A percentile compares a stretch with the other conserved stretches of the same genome.
Conservation (phyloP, 2,113 vertebrate genomes). For the Panurus biarmicus region DNA sequence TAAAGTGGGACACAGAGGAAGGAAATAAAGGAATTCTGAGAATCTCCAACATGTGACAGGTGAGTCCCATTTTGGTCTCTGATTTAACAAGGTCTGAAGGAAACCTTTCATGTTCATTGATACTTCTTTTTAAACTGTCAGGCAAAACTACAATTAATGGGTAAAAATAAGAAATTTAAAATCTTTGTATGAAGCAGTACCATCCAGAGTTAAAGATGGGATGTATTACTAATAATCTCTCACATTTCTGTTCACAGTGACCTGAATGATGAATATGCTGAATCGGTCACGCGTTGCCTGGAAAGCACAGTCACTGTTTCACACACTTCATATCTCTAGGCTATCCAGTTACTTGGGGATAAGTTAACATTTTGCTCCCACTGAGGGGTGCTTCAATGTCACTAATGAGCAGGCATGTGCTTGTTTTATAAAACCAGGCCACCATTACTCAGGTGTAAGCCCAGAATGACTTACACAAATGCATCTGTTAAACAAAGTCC, state of each 20-base stretch:
- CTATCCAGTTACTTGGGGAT: neutral
- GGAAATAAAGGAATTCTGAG: neutral
- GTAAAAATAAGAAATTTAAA: slow-evolving; percentile 3
- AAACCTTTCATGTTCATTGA: neutral
- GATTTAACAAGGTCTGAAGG: neutral
- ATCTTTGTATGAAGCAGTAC: neutral
- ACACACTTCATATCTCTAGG: neutral
- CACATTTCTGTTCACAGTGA: neutral
- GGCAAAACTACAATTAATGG: neutral
- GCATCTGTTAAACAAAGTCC: neutral
- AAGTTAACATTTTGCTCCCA: neutral
- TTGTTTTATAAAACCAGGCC: neutral
- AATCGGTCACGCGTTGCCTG: neutral
- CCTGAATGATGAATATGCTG: neutral
- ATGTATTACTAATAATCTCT: neutral
- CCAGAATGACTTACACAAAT: neutral
- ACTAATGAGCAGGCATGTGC: neutral
- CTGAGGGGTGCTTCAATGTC: neutral
- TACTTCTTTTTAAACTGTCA: neutral
- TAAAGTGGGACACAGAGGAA: neutral
- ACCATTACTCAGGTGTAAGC: neutral
- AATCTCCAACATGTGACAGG: neutral
- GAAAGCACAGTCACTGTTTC: neutral
- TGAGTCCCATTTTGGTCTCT: neutral
- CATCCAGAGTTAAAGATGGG: neutral